These are phyloP conservation scores for Glyphotaelius pellucidus DNA, from an alignment of 2,888 invertebrate genomes.

Conservation along the genomic window DNA sequence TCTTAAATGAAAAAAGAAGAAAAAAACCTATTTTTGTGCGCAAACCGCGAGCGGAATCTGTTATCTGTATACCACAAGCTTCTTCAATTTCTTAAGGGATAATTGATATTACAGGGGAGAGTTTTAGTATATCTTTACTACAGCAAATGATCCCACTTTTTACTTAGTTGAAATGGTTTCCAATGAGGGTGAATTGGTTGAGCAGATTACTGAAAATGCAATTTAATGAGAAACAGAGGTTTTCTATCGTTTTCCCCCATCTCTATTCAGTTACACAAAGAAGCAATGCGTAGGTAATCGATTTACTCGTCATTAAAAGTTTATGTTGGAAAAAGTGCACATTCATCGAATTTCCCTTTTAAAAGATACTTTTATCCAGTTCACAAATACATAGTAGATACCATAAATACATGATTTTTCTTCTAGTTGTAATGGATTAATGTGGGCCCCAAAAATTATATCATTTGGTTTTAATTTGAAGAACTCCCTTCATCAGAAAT, in stretches of 20 bases:
- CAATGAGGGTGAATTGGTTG: not conserved
- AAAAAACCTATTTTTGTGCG: conserved; percentile 41
- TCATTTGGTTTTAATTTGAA: too few relatives aligned
- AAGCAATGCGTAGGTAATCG: not conserved
- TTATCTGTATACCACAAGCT: conserved; percentile 48
- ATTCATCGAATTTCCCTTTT: not conserved
- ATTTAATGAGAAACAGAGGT: conserved; percentile 11
- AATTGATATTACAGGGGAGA: conserved; percentile 61
- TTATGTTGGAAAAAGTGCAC: not conserved
- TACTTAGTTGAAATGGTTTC: conserved; percentile 14
- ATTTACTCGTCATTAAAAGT: not conserved
- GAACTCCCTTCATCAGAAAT: too few relatives aligned
- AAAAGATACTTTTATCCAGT: not conserved
- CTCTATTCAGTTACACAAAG: not conserved
- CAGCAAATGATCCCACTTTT: conserved; percentile 45
- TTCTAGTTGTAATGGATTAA: too few relatives aligned
- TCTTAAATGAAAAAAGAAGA: conserved; percentile 54
- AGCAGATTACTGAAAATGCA: not conserved
- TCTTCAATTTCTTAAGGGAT: conserved; percentile 65
- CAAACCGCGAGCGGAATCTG: conserved; percentile 32
- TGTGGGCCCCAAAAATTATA: too few relatives aligned
- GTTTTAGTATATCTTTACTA: conserved; percentile 35
- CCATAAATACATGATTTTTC: too few relatives aligned
- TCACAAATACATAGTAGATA: not conserved
- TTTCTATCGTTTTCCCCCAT: conserved; percentile 15